Base-by-base conservation (phyloP, 1,140 invertebrate species). In the Sogatella furcifera region DNA sequence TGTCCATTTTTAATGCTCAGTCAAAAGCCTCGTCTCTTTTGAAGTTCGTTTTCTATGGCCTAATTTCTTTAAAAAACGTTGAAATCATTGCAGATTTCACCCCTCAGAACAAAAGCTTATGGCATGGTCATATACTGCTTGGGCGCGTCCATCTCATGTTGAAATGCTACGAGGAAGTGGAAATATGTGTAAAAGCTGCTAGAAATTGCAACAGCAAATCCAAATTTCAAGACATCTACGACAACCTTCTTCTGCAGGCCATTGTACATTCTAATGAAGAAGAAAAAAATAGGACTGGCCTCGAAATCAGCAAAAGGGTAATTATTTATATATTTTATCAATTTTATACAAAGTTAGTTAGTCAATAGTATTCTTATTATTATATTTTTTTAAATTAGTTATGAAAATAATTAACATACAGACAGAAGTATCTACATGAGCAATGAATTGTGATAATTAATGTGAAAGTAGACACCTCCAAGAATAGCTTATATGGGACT, bases 111-210 rank as follows among this genome's bases (percentile, higher is more conserved):
- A 49, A n/a, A 19, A 15, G 52, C n/a, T 21, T 44, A 11, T 60
- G 31, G 31, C 52, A 43, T 17, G 52, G 15, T 8, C 22, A 24
- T 5, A 38, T 28, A 17, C 14, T 60, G 53, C 53, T 60, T 1
- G 41, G 31, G 4, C 41, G 53, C n/a, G 41, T 22, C 5, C 24
- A 60, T 44, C 19, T 53, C 0, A 34, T 55, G 5, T 15, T 60
- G 24, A 17, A 43, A 14, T 42, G 52, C 46, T 21, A 28, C 13
- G 34, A 55, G 6, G 19, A 60, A 14, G 59, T 78, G 75, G 67
- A 77, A 28, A 76, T 83, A 49, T 74, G 77, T 28, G 77, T 81
- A 67, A 77, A 75, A 64, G 72, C 79, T 59, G 73, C 76, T 17
- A 69, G 68, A 57, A 74, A 77, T 63, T 70, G 73, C 19, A 52